Percentiles rank a stretch among this genome's conserved stretches.
These are phyloP conservation scores for Hemicrepidius hirtus DNA, from an alignment of 2,888 invertebrate genomes.

Conservation along the genomic window DNA sequence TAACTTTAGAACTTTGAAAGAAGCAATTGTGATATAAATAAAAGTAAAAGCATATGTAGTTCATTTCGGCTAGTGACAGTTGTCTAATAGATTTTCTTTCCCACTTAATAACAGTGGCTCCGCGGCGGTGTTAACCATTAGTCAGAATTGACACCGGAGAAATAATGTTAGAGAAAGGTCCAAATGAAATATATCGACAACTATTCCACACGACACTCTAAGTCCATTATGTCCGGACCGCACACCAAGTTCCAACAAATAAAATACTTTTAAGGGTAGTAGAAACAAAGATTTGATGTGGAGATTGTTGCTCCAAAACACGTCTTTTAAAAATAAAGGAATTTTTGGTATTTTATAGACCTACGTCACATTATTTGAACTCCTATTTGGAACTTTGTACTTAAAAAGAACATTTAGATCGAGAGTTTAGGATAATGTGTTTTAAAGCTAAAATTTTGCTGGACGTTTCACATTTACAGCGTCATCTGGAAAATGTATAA, in stretches of 20 bases:
- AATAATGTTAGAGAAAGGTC: constrained; percentile 67
- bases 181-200: constrained; percentile 68
- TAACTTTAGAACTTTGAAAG: constrained; percentile 11
- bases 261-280: constrained; percentile 47
- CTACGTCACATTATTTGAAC: background rate
- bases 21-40: constrained; percentile 43
- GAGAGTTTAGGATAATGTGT: too few relatives aligned
- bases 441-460: too few relatives aligned
- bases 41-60: constrained; percentile 45
- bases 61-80: constrained; percentile 60
- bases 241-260: constrained; percentile 53
- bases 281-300: constrained; percentile 42
- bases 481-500: background rate
- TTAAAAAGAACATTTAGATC: too few relatives aligned
- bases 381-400: too few relatives aligned
- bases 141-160: constrained; percentile 69
- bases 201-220: constrained; percentile 63
- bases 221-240: constrained; percentile 59
- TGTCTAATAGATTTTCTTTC: constrained; percentile 68
- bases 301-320: constrained; percentile 30
- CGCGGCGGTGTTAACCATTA: constrained; percentile 67
- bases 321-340: constrained; percentile 11
- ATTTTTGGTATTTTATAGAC: background rate
- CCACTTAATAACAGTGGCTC: constrained; percentile 67
- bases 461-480: too few relatives aligned